Evolutionary conservation across 1,140 invertebrate species (phyloP).

Genomic region (Drosophila cardini): DNA sequence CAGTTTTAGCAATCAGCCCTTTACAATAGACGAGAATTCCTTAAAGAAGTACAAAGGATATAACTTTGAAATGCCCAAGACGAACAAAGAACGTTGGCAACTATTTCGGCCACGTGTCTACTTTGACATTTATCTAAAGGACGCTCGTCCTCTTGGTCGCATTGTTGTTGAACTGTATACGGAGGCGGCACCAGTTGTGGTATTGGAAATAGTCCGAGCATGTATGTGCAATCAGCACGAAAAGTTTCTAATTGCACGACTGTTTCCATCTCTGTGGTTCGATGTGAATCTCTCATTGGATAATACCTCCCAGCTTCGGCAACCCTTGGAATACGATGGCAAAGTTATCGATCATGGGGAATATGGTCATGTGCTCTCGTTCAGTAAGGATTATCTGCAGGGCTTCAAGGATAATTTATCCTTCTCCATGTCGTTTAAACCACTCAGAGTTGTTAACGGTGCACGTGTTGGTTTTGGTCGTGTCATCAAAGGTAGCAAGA

Average conservation of each 20-base stretch:
- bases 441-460: constrained; percentile 67
- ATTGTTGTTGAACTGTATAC: constrained; percentile 71
- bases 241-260: constrained; percentile 53
- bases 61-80: constrained; percentile 41
- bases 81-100: constrained; percentile 43
- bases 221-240: constrained; percentile 52
- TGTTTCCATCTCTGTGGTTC: constrained; percentile 74
- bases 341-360: constrained; percentile 66
- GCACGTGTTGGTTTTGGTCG: constrained; percentile 70
- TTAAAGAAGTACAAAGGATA: constrained; percentile 59
- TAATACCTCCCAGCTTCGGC: constrained; percentile 20
- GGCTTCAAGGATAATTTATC: constrained; percentile 57
- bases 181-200: constrained; percentile 73
- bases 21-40: constrained; percentile 33
- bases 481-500: constrained; percentile 60
- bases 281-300: constrained; percentile 57
- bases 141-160: constrained; percentile 59
- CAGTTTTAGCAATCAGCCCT: background rate
- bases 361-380: constrained; percentile 61
- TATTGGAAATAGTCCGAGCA: constrained; percentile 64
- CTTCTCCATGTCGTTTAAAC: constrained; percentile 75
- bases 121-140: constrained; percentile 66
- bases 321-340: constrained; percentile 68
- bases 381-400: constrained; percentile 53
- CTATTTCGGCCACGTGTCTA: constrained; percentile 67